These are phyloP conservation scores for Pasiphila rectangulata DNA, from an alignment of 2,888 invertebrate genomes.

Conservation along the genomic window DNA sequence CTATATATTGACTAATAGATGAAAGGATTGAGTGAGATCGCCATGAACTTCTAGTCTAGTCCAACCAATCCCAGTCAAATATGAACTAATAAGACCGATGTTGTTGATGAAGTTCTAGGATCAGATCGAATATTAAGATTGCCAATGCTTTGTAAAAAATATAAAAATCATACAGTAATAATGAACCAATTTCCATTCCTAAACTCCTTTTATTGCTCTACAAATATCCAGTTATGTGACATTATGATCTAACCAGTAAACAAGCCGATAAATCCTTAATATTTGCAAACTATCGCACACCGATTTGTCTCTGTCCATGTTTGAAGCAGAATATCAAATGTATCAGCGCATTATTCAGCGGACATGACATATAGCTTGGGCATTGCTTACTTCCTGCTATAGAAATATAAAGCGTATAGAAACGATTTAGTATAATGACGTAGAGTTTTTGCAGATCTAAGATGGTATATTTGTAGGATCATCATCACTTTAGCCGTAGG, in stretches of 20 bases:
- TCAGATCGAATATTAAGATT: no score
- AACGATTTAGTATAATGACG: conserved; percentile 4
- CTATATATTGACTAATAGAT: no score
- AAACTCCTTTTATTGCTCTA: no score
- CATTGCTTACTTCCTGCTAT: conserved; percentile 22
- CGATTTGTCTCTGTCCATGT: conserved; percentile 33
- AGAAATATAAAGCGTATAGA: conserved; percentile 16
- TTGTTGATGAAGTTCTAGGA: no score
- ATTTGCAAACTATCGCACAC: conserved; percentile 16
- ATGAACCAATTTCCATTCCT: no score
- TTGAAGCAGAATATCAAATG: conserved; percentile 26
- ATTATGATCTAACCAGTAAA: conserved; percentile 5
- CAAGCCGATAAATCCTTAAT: conserved; percentile 8
- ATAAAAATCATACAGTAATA: no score
- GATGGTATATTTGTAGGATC: background rate
- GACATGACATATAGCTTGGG: conserved; percentile 29
- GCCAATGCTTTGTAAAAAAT: no score
- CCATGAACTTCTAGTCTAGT: no score
- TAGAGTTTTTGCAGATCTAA: no score
- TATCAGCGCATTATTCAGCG: conserved; percentile 32
- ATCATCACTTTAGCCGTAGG: background rate
- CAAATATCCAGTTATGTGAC: background rate
- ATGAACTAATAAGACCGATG: no score
- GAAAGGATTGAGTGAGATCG: no score
- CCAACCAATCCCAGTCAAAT: no score